phyloP scores from a whole-genome alignment of 2,797 vertebrate genomes.

The Dromococcyx pavoninus region DNA sequence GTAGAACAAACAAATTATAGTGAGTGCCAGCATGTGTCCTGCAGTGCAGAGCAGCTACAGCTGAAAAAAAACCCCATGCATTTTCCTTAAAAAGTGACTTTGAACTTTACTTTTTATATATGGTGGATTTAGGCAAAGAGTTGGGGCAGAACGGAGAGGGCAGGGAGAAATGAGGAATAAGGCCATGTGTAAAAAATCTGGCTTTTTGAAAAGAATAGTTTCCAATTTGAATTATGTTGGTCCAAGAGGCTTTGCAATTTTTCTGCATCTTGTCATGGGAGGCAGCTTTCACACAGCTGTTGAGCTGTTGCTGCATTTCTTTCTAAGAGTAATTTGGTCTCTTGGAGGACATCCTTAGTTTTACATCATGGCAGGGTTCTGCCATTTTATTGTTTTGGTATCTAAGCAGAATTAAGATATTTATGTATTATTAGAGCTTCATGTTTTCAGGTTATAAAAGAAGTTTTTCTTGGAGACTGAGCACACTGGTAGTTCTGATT shows the following conservation, averaged over 20 bases:
- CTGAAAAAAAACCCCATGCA: background rate
- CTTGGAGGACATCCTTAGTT: constrained; percentile 21
- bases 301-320: constrained; percentile 62
- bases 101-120: background rate
- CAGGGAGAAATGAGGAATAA: constrained; percentile 26
- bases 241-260: constrained; percentile 72
- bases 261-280: constrained; percentile 76
- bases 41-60: background rate
- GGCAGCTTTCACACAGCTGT: constrained; percentile 69
- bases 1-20: background rate
- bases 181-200: constrained; percentile 52
- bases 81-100: constrained; percentile 4
- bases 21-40: background rate
- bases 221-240: constrained; percentile 66
- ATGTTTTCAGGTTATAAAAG: constrained; percentile 49
- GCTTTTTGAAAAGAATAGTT: constrained; percentile 44
- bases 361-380: constrained; percentile 39
- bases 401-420: constrained; percentile 30
- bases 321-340: constrained; percentile 48
- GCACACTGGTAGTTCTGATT: constrained; percentile 13
- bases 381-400: constrained; percentile 3
- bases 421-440: constrained; percentile 39
- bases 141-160: background rate
- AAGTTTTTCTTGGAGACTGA: constrained; percentile 49
- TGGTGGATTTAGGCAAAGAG: constrained; percentile 1